A percentile compares a stretch with the other conserved stretches of the same genome.
Conservation (phyloP, 2,888 invertebrate species). For the Phrixothrix hirtus region DNA sequence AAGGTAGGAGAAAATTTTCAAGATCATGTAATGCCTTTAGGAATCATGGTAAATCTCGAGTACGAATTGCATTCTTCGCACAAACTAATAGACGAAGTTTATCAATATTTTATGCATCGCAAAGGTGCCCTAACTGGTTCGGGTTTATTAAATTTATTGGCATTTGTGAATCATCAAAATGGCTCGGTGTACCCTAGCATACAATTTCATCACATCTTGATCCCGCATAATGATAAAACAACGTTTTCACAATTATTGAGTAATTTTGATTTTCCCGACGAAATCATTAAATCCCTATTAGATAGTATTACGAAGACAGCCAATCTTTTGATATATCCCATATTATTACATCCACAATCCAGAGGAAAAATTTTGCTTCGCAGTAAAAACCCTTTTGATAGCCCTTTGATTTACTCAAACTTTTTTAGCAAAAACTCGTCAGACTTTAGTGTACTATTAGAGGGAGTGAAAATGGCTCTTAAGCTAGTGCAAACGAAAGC, state of each 20-base stretch:
- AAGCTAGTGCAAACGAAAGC: constrained; percentile 2
- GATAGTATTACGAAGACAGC: background rate
- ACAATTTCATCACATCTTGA: too few species aligned
- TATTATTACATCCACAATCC: constrained; percentile 2
- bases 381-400: constrained; percentile 3
- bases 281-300: background rate
- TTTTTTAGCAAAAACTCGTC: constrained; percentile 57
- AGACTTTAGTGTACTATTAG: constrained; percentile 2
- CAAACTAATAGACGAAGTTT: background rate
- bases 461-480: constrained; percentile 1
- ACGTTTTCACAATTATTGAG: too few species aligned
- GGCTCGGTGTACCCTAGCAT: too few species aligned
- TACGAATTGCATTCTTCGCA: background rate
- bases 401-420: constrained; percentile 65
- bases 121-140: too few species aligned
- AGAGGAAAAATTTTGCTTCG: constrained; percentile 6
- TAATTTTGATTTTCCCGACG: too few species aligned
- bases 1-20: constrained; percentile 57
- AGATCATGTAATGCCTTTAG: constrained; percentile 48
- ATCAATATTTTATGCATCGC: too few species aligned
- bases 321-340: background rate
- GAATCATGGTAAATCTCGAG: too few species aligned
- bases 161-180: too few species aligned
- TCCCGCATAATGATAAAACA: too few species aligned
- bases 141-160: too few species aligned